phyloP scores from a whole-genome alignment of 2,113 vertebrate species.

The Oryzias celebensis region DNA sequence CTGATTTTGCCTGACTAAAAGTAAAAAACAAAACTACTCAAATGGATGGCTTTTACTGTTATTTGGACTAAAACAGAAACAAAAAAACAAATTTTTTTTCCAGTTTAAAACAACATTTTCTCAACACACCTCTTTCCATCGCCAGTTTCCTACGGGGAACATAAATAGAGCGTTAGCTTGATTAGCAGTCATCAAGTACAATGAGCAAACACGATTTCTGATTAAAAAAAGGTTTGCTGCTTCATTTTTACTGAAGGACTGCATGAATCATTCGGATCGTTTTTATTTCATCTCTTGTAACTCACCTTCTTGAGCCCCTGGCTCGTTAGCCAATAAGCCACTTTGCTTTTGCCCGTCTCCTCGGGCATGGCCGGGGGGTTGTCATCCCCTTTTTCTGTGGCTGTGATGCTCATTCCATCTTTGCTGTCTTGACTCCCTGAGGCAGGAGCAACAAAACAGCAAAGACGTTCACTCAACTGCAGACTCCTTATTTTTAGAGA shows the following conservation, averaged over 20 bases:
- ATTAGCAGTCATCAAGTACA: neutral
- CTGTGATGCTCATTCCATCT: slow-evolving; percentile 69
- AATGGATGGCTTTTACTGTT: too few species aligned
- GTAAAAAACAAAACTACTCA: neutral
- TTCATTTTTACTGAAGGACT: too few species aligned
- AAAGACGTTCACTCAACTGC: neutral
- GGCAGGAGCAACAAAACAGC: neutral
- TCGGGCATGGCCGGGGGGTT: slow-evolving; percentile 85
- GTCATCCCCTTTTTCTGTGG: slow-evolving; percentile 71
- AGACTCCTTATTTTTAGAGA: neutral
- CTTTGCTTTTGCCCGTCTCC: slow-evolving; percentile 93
- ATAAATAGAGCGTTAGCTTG: neutral
- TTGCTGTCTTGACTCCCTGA: slow-evolving; percentile 85
- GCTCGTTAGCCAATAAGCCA: slow-evolving; percentile 93
- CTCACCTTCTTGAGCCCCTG: slow-evolving; percentile 72
- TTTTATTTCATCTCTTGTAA: neutral
- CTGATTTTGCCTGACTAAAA: slow-evolving; percentile 57
- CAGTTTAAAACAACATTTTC: too few species aligned
- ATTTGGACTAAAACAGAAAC: too few species aligned
- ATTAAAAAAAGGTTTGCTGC: too few species aligned
- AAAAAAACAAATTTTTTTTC: too few species aligned
- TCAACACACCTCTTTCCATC: slow-evolving; percentile 67
- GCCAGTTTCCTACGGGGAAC: slow-evolving; percentile 77
- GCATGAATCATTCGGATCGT: neutral
- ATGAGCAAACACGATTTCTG: neutral